Conservation (phyloP, 2,797 vertebrate species). For the Sylvia borin region DNA sequence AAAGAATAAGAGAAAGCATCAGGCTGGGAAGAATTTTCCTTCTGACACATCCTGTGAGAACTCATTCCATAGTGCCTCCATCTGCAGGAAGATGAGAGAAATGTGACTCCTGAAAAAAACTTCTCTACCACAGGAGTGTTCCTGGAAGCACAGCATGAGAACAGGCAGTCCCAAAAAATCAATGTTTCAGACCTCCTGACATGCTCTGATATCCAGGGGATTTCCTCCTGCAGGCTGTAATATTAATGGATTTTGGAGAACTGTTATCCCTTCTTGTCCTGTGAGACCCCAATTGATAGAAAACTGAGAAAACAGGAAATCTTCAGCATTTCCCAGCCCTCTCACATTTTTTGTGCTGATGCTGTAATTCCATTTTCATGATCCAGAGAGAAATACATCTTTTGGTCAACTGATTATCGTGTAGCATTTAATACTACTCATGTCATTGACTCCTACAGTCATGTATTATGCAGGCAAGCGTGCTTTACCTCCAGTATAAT, state of each 20-base stretch:
- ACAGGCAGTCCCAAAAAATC: neutral
- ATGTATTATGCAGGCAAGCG: neutral
- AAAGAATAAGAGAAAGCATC: neutral
- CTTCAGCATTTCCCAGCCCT: constrained; percentile 26
- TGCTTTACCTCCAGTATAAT: neutral
- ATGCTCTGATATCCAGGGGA: constrained; percentile 20
- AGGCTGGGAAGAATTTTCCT: neutral
- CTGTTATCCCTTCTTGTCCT: constrained; percentile 34
- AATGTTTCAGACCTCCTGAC: constrained; percentile 32
- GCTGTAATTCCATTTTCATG: constrained; percentile 20
- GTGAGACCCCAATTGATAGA: constrained; percentile 40
- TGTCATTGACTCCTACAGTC: neutral
- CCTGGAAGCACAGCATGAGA: neutral
- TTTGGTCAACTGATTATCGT: neutral
- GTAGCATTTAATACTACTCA: neutral
- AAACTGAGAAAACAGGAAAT: constrained; percentile 53
- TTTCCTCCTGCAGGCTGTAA: constrained; percentile 35
- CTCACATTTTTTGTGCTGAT: constrained; percentile 31
- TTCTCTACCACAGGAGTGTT: neutral
- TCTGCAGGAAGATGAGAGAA: neutral
- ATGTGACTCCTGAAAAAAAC: neutral
- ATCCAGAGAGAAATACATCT: constrained; percentile 26
- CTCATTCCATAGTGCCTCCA: neutral
- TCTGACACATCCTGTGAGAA: neutral
- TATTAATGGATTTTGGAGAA: constrained; percentile 26